Conservation (phyloP, 1,140 invertebrate species). For the Calliphora vicina region DNA sequence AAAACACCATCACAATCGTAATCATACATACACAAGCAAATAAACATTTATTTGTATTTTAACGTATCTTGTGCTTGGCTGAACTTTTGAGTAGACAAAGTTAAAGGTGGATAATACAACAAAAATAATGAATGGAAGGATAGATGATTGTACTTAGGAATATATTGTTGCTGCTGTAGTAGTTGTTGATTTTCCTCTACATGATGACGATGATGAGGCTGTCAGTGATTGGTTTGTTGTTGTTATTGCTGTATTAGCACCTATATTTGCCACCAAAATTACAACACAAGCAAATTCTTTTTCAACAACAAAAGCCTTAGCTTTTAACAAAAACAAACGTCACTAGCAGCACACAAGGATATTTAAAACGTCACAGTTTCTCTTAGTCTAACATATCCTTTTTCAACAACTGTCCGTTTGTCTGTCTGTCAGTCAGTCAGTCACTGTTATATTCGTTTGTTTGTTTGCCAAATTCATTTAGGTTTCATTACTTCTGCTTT, state of each 20-base stretch:
- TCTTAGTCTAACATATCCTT: not conserved
- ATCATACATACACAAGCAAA: not conserved
- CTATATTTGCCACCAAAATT: slow-evolving; percentile 8
- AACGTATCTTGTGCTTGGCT: not conserved
- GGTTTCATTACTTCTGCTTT: not conserved
- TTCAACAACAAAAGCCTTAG: not conserved
- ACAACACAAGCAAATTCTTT: not conserved
- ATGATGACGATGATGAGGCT: too few relatives aligned
- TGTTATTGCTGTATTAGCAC: slow-evolving; percentile 11
- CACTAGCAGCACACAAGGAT: slow-evolving; percentile 41
- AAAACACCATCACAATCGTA: too few relatives aligned
- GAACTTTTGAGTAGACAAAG: not conserved
- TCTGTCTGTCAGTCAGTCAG: not conserved
- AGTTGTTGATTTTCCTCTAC: not conserved
- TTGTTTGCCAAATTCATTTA: not conserved
- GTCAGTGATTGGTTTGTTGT: too few relatives aligned
- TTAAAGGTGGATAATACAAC: not conserved
- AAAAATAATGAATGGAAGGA: too few relatives aligned
- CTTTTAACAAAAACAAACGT: slow-evolving; percentile 35
- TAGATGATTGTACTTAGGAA: too few relatives aligned
- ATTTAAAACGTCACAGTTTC: slow-evolving; percentile 40
- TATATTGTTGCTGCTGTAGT: too few relatives aligned
- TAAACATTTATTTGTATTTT: not conserved
- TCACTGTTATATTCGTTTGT: not conserved
- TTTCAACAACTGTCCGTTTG: not conserved